These are phyloP conservation scores for Labia minor DNA, from an alignment of 2,888 invertebrate species.

Conservation along the genomic window DNA sequence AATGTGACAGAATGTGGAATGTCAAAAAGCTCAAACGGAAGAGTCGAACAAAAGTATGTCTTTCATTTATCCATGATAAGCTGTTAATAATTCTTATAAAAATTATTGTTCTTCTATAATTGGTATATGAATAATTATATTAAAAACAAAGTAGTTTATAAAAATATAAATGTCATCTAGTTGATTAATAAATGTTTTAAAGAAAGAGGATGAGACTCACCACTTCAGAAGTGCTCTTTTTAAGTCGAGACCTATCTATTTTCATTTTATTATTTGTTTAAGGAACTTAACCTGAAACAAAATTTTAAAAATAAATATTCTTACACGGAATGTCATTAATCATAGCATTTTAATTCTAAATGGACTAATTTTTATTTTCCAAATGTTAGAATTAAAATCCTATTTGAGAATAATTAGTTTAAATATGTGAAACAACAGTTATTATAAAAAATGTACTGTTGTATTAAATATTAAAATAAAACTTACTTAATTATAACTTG, in stretches of 20 bases:
- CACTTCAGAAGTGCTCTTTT: conserved; percentile 74
- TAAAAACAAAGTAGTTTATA: too few relatives aligned
- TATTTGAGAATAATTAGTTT: neutral
- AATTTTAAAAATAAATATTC: neutral
- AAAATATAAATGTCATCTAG: neutral
- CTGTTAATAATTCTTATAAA: too few relatives aligned
- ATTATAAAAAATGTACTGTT: neutral
- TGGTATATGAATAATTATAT: too few relatives aligned
- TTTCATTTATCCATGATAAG: too few relatives aligned
- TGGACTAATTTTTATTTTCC: neutral
- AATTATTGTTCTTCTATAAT: too few relatives aligned
- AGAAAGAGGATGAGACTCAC: conserved; percentile 37
- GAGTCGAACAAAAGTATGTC: too few relatives aligned
- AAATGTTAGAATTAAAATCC: neutral
- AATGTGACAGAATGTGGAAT: too few relatives aligned
- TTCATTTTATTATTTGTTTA: conserved; percentile 51
- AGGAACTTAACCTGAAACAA: neutral
- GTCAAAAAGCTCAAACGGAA: too few relatives aligned
- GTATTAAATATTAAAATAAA: neutral
- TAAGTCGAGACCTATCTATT: conserved; percentile 67
- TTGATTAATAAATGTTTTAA: neutral
- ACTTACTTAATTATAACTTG: too few relatives aligned
- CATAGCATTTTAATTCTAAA: neutral
- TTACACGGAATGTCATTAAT: neutral
- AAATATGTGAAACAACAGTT: neutral